These are phyloP conservation scores for Oreotragus oreotragus DNA, from an alignment of 2,113 vertebrate species.

Conservation along the genomic window DNA sequence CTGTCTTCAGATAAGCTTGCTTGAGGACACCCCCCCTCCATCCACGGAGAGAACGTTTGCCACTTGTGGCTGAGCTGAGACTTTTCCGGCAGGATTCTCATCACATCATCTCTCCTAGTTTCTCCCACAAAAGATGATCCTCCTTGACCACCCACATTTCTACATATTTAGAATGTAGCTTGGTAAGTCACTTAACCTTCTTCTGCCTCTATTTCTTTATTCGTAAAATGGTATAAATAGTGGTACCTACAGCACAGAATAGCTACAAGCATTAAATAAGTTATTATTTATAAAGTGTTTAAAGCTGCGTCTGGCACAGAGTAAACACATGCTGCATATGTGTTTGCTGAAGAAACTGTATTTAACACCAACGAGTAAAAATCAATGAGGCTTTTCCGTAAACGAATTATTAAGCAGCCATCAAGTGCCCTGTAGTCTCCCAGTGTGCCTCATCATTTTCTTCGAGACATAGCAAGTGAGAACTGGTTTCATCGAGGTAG, in stretches of 20 bases:
- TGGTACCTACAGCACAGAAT: background rate
- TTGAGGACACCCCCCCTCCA: background rate
- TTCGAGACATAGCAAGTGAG: constrained; percentile 33
- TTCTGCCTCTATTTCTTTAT: background rate
- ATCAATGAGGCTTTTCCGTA: background rate
- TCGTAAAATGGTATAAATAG: background rate
- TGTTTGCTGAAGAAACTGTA: background rate
- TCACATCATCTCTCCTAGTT: background rate
- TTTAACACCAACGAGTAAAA: background rate
- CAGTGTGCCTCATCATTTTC: constrained; percentile 32
- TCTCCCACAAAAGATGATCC: background rate
- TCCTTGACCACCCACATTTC: background rate
- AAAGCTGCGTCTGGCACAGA: background rate
- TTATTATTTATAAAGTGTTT: background rate
- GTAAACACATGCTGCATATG: background rate
- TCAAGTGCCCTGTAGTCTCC: background rate
- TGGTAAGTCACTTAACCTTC: background rate
- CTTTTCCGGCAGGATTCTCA: background rate
- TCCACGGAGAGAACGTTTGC: background rate
- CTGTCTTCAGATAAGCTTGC: background rate
- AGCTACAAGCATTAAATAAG: background rate
- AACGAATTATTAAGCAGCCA: background rate
- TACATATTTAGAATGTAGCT: background rate
- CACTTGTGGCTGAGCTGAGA: background rate
- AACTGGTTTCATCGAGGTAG: constrained; percentile 57